Conservation (phyloP, 2,888 invertebrate genomes). For the Machimus rusticus region DNA sequence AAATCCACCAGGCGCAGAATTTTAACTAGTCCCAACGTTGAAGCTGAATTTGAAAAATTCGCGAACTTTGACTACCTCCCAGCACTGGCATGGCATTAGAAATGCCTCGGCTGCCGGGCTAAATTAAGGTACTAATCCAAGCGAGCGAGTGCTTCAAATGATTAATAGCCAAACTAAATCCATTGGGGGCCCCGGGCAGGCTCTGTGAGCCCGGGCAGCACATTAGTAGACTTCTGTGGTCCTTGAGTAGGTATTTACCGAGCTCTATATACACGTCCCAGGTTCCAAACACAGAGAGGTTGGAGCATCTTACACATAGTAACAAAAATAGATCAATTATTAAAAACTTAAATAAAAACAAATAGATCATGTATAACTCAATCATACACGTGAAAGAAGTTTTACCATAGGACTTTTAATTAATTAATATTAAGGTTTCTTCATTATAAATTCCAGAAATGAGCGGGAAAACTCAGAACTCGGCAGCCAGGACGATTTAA, state of each 20-base stretch:
- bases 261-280: background rate
- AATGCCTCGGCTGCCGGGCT: background rate
- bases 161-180: background rate
- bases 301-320: too few species aligned
- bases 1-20: background rate
- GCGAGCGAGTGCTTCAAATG: background rate
- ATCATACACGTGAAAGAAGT: too few species aligned
- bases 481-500: too few species aligned
- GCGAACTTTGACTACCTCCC: background rate
- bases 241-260: background rate
- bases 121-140: background rate
- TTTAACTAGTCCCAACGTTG: background rate
- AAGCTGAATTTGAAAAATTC: background rate
- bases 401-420: too few species aligned
- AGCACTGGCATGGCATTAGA: background rate
- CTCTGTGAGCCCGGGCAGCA: background rate
- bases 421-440: too few species aligned
- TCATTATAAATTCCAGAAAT: too few species aligned
- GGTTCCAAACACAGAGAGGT: too few species aligned
- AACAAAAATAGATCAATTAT: too few species aligned
- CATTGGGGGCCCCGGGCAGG: background rate
- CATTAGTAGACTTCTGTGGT: background rate
- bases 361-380: too few species aligned
- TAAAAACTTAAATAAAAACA: too few species aligned
- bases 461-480: too few species aligned